Conservation (phyloP, 2,888 invertebrate genomes). For the Pammene aurita region DNA sequence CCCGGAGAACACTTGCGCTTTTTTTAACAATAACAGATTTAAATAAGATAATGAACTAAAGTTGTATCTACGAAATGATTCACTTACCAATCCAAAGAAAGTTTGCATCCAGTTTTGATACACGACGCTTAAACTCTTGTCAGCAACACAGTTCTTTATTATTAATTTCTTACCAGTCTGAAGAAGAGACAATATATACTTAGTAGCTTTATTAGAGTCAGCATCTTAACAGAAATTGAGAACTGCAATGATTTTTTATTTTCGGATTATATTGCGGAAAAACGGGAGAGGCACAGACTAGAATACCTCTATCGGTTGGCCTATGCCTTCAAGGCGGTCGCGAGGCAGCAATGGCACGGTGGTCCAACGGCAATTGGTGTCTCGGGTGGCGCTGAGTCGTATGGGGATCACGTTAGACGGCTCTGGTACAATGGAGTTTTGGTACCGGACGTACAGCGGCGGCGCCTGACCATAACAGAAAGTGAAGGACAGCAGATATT, state of each 20-base stretch:
- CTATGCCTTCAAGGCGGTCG: slow-evolving; percentile 68
- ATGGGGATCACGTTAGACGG: slow-evolving; percentile 72
- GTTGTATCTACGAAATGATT: no score
- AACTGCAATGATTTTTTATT: no score
- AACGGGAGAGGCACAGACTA: background rate
- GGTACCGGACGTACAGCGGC: slow-evolving; percentile 69
- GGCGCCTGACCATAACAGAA: slow-evolving; percentile 57
- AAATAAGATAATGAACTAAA: no score
- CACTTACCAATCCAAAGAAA: slow-evolving; percentile 71
- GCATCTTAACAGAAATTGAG: no score
- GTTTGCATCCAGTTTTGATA: slow-evolving; percentile 78
- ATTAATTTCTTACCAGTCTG: slow-evolving; percentile 69
- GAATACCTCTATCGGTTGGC: slow-evolving; percentile 66
- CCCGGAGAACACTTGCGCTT: no score
- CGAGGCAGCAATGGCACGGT: slow-evolving; percentile 64
- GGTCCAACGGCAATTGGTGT: slow-evolving; percentile 73
- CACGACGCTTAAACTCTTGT: slow-evolving; percentile 73
- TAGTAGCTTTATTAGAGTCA: no score
- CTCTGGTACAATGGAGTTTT: slow-evolving; percentile 61
- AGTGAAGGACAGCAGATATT: background rate
- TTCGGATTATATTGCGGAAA: no score
- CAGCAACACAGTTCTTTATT: slow-evolving; percentile 74
- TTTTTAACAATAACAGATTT: no score
- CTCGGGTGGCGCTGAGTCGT: slow-evolving; percentile 63
- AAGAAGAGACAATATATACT: slow-evolving; percentile 47